phyloP scores from a whole-genome alignment of 2,797 vertebrate species.

The Falco columbarius region DNA sequence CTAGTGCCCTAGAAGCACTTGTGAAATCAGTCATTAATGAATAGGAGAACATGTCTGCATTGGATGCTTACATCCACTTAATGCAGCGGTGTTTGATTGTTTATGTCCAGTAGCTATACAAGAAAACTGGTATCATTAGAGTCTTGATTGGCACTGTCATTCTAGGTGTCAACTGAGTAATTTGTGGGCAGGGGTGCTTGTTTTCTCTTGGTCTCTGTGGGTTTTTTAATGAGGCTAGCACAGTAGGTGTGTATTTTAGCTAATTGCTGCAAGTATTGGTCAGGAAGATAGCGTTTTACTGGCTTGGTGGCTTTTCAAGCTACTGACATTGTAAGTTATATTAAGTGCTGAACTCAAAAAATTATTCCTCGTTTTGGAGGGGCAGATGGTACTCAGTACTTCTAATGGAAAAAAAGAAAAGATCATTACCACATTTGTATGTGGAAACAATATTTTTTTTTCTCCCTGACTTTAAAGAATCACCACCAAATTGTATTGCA shows the following conservation, averaged over 20 bases:
- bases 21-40: background rate
- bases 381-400: background rate
- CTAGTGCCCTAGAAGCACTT: background rate
- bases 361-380: background rate
- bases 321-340: background rate
- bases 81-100: background rate
- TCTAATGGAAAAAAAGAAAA: background rate
- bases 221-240: background rate
- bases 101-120: background rate
- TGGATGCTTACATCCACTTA: background rate
- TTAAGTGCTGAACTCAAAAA: background rate
- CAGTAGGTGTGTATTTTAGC: background rate
- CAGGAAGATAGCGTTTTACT: background rate
- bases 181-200: background rate
- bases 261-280: background rate
- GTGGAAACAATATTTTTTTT: background rate
- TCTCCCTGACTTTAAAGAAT: accelerated
- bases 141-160: background rate
- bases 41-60: background rate
- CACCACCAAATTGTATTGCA: background rate
- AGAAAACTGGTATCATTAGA: background rate
- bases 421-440: background rate
- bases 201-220: background rate
- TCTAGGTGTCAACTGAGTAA: background rate
- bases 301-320: background rate